Evolutionary conservation across 2,888 invertebrate genomes (phyloP).

Genomic region (Subacronicta megacephala): DNA sequence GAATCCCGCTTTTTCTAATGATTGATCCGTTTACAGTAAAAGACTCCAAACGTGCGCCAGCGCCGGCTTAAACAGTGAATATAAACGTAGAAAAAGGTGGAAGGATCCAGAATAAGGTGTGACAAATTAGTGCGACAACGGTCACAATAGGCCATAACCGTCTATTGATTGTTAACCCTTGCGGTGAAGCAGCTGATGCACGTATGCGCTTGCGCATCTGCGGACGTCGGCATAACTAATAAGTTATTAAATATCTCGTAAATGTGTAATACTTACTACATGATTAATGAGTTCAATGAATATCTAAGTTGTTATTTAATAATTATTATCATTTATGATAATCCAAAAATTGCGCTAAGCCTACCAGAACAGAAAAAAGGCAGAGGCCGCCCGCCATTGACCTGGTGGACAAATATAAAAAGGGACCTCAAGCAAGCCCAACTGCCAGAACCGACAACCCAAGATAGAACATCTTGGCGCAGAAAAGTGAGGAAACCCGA

Average conservation of each 20-base stretch:
- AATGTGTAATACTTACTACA: not conserved
- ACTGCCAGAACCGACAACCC: too few species aligned
- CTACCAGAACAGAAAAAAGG: too few species aligned
- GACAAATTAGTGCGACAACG: conserved; percentile 34
- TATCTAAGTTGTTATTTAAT: not conserved
- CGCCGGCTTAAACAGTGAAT: not conserved
- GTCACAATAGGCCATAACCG: conserved; percentile 46
- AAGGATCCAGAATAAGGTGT: conserved; percentile 20
- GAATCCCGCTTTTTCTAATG: too few species aligned
- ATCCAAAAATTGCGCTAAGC: too few species aligned
- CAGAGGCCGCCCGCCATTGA: too few species aligned
- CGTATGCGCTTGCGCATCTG: conserved; percentile 40
- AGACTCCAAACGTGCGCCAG: not conserved
- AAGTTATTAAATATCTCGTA: conserved; percentile 1
- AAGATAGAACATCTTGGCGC: too few species aligned
- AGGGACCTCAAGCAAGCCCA: too few species aligned
- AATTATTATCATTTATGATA: too few species aligned
- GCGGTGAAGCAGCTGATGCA: conserved; percentile 43
- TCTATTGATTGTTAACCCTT: conserved; percentile 36
- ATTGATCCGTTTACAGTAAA: too few species aligned
- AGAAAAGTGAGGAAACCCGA: too few species aligned
- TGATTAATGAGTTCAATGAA: not conserved
- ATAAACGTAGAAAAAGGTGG: not conserved
- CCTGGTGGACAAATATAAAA: too few species aligned
- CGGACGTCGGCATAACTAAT: conserved; percentile 32